Evolutionary conservation across 2,888 invertebrate species (phyloP), one percentile per base, ranked within the genome.

Genomic region (Rutpela maculata): DNA sequence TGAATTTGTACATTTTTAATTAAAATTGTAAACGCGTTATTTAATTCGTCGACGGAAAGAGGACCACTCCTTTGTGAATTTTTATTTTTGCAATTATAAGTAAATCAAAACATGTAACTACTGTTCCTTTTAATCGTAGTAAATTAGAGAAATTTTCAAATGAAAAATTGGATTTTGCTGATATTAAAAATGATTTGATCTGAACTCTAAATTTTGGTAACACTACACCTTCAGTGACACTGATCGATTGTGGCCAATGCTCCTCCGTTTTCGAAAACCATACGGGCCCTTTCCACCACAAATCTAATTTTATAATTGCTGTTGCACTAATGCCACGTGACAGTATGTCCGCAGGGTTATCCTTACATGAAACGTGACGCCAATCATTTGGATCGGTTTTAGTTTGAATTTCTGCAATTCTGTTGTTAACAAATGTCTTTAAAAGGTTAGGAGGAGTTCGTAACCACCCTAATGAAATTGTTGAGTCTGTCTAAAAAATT

Each of bases 341-440:
- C 12, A 74, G 31, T 5, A 74, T 15, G 18, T 74, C 74, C 6
- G 74, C 66, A 3, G 74, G 66, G 67, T 74, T 67, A 12, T 66
- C 55, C 11, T 69, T 69, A 17, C 17, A 55, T 31, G 18, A 19
- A 15, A 67, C 57, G 26, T 74, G 57, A 2, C 50, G 17, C 74
- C 74, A 74, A 5, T 22, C 18, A n/a, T 10, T 4, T 0, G 50
- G 22, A 9, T 31, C 15, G n/a, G 74, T 68, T 57, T 38, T 43
- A 15, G 26, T 43, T 26, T 74, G 74, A 26, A 74, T 74, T 74
- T 74, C 60, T 0, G 38, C n/a, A 12, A 74, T 68, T 11, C 74
- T 50, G 15, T 74, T 74, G 31, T 19, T 35, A 6, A 76, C 65
- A n/a, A 76, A 76, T n/a, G 66, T 65, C 55, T 71, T 63, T 65